A percentile compares a stretch with the other conserved stretches of the same genome.
These are phyloP conservation scores for Rhabdomys pumilio DNA, from an alignment of 2,797 vertebrate species.

Conservation along the genomic window DNA sequence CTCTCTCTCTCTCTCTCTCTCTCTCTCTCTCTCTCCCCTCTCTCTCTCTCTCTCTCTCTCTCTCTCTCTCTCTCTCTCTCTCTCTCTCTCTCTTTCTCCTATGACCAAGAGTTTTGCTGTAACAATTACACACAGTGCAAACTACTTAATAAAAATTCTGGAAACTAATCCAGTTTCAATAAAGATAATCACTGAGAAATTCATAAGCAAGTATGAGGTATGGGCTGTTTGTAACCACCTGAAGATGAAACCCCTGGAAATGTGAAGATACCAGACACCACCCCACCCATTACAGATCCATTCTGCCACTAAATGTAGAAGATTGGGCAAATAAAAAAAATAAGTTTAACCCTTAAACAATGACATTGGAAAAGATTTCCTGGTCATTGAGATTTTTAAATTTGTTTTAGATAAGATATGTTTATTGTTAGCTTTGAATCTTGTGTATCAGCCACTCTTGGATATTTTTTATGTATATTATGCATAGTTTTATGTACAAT, in stretches of 20 bases:
- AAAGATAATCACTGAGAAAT: not conserved
- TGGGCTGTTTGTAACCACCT: not conserved
- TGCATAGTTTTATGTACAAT: too few relatives aligned
- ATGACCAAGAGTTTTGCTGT: not conserved
- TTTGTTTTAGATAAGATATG: not conserved
- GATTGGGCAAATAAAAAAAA: not conserved
- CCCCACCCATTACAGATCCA: not conserved
- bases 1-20: not conserved
- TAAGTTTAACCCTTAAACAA: not conserved
- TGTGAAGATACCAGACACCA: not conserved
- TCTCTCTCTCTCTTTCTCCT: too few relatives aligned
- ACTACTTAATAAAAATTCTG: not conserved
- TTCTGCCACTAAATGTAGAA: not conserved
- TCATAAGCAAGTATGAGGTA: not conserved
- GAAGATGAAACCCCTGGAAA: not conserved
- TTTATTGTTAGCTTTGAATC: not conserved
- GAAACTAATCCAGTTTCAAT: not conserved
- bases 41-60: too few relatives aligned
- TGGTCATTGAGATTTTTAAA: not conserved
- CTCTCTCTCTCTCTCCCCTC: not conserved
- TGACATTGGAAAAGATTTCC: not conserved
- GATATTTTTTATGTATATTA: not conserved
- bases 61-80: not conserved
- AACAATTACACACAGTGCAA: not conserved
- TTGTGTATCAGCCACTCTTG: not conserved